Evolutionary conservation across 2,888 invertebrate genomes (phyloP).

Genomic region (Rhopalosiphum nymphaeae): DNA sequence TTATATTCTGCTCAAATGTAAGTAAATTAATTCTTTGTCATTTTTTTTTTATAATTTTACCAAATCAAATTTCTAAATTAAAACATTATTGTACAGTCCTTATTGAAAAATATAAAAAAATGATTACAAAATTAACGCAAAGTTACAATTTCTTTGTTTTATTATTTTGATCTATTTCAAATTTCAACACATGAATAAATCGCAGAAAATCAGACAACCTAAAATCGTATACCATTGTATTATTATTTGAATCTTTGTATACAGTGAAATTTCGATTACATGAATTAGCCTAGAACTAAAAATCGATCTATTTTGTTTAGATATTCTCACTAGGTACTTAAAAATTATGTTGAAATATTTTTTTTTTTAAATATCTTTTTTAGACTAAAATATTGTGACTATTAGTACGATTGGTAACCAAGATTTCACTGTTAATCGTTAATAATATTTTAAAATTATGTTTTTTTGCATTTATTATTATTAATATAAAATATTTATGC

Average conservation of each 20-base stretch:
- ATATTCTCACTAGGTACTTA: not conserved
- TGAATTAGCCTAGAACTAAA: not conserved
- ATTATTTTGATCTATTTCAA: not conserved
- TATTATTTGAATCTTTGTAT: not conserved
- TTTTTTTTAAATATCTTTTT: not conserved
- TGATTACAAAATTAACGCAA: not conserved
- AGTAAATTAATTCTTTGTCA: not conserved
- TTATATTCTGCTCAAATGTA: not conserved
- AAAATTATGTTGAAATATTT: not conserved
- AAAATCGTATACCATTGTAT: not conserved
- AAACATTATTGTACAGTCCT: not conserved
- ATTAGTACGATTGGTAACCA: not conserved
- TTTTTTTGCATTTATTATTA: not conserved
- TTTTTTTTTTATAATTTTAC: not conserved
- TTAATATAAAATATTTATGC: not conserved
- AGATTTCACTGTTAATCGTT: not conserved
- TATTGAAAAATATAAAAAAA: not conserved
- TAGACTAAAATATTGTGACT: not conserved
- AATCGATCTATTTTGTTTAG: not conserved
- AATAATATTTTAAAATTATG: not conserved
- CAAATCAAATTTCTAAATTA: not conserved
- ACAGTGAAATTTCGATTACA: slow-evolving; percentile 2
- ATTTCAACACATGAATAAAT: not conserved
- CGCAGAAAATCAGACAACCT: not conserved
- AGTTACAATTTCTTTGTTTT: not conserved